Percentiles rank a stretch among this genome's conserved stretches.
Conservation (phyloP, 1,140 invertebrate genomes). For the Phthorimaea operculella region DNA sequence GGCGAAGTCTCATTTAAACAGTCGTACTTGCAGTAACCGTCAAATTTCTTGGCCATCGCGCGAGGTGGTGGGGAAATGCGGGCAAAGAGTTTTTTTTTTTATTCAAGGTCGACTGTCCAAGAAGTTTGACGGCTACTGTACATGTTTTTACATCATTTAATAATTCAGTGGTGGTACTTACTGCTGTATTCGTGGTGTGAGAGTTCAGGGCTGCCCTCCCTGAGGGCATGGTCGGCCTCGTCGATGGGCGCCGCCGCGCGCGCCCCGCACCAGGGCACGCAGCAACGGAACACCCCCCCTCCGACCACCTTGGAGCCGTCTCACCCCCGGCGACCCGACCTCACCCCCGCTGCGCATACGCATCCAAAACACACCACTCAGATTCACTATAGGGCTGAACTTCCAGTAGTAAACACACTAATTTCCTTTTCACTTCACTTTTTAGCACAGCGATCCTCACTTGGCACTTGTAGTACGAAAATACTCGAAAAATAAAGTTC, state of each 20-base stretch:
- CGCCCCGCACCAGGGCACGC: slow-evolving; percentile 74
- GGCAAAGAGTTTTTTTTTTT: too few species aligned
- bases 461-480: neutral
- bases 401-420: neutral
- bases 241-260: slow-evolving; percentile 68
- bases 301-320: slow-evolving; percentile 66
- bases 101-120: too few species aligned
- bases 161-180: too few species aligned
- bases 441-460: neutral
- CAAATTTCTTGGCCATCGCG: too few species aligned
- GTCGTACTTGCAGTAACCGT: too few species aligned
- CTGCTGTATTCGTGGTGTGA: slow-evolving; percentile 31
- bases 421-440: neutral
- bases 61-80: too few species aligned
- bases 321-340: slow-evolving; percentile 27
- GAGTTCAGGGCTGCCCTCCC: slow-evolving; percentile 48
- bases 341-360: slow-evolving; percentile 17
- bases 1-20: too few species aligned
- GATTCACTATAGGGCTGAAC: slow-evolving; percentile 4
- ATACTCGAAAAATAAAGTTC: neutral
- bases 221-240: slow-evolving; percentile 56
- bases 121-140: too few species aligned
- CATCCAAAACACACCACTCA: slow-evolving; percentile 20
- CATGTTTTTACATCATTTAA: too few species aligned
- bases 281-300: slow-evolving; percentile 74